Percentiles rank a stretch among this genome's conserved stretches.
Conservation (phyloP, 2,113 vertebrate genomes). For the Alaudala cheleensis region DNA sequence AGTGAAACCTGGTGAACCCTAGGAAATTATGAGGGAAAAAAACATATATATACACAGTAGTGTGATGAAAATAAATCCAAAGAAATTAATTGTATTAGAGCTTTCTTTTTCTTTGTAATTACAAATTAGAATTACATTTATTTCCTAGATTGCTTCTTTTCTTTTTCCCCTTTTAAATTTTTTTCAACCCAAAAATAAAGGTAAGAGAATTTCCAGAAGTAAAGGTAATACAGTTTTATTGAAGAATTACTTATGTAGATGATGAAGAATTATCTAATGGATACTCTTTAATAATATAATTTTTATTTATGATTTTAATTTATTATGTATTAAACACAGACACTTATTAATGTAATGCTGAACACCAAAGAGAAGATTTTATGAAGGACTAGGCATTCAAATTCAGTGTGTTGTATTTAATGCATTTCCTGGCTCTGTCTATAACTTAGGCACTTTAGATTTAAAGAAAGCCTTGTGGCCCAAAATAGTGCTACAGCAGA, state of each 20-base stretch:
- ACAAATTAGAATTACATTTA: background rate
- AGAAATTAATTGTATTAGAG: background rate
- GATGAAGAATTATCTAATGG: no score
- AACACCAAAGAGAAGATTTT: background rate
- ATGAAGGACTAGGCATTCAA: background rate
- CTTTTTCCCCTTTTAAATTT: fast-evolving
- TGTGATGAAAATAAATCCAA: background rate
- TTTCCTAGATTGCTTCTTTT: fast-evolving
- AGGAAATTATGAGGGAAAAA: background rate
- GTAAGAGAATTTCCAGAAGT: background rate
- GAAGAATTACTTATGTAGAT: background rate
- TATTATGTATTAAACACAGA: background rate
- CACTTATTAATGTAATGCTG: background rate
- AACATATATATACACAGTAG: fast-evolving
- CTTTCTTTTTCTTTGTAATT: background rate
- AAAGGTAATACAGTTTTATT: background rate
- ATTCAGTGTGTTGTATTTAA: background rate
- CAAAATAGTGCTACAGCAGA: background rate
- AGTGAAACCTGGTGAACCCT: background rate
- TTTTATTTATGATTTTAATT: background rate
- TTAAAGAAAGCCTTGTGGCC: background rate
- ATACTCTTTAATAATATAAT: background rate
- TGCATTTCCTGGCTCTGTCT: background rate
- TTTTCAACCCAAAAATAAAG: background rate
- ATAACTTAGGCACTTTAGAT: background rate